Base-by-base conservation (phyloP, 23 tunicate species). In the Ciona savignyi region DNA sequence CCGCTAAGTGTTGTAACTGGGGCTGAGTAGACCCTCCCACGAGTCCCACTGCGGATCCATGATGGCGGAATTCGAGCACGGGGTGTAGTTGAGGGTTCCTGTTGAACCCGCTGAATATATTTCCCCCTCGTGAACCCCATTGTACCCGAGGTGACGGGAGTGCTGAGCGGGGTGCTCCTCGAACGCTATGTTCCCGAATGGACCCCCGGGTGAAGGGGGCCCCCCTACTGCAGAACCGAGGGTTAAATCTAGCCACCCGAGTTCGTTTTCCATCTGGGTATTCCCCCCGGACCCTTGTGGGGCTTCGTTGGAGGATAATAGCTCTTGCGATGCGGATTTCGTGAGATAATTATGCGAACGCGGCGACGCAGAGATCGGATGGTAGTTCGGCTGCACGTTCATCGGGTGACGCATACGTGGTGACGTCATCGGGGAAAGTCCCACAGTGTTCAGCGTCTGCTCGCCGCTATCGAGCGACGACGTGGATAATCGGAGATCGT, bases 241-340 rank as follows among this genome's bases (percentile, higher is more conserved):
- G 35, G 74, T 87, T 26, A 87, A 65, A 60, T 87, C 95, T 2
- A 87, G 73, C 95, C 95, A 87, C 6, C 77, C 76, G 23, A 87
- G 70, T 51, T 88, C 86, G 34, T 81, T 72, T 27, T 73, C 84
- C 64, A 68, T 65, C 74, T 63, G 60, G 60, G 62, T 70, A 32
- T 71, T 51, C 2, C 51, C 77, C 23, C 51, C 33, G 3, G 76
- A 42, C 27, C 27, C 24, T n/a, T 23, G 26, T 1, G 61, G 56
- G 0, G 81, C 74, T 30, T 51, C 62, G 42, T 70, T 34, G 35
- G 64, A 26, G 35, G 86, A 65, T 1, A 87, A 69, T 27, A 87
- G 84, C 63, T 87, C 95, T 42, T 87, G 95, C 0, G 95, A 87
- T 1, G 86, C 80, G 6, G 95, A 87, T 73, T 87, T 87, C 1